These are phyloP conservation scores for Aphrophora alni DNA, from an alignment of 2,888 invertebrate genomes.

Conservation along the genomic window DNA sequence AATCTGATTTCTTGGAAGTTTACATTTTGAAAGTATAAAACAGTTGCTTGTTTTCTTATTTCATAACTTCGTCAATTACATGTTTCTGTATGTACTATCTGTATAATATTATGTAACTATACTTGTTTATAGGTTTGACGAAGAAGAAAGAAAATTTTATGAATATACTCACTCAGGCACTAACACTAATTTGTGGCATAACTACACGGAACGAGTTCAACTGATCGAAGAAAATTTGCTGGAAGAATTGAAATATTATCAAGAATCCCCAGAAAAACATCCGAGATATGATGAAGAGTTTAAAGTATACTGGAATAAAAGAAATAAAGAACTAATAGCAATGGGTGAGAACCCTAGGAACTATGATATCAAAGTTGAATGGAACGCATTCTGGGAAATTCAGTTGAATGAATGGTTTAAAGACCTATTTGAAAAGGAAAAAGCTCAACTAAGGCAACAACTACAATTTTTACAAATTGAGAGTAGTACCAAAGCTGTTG, in stretches of 20 bases:
- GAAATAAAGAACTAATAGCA: not conserved
- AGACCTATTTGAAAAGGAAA: not conserved
- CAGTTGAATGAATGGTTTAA: not conserved
- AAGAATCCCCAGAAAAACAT: not conserved
- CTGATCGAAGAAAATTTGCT: not conserved
- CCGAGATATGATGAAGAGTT: not conserved
- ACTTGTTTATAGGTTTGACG: not conserved
- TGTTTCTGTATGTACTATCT: too few species aligned
- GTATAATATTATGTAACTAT: not conserved
- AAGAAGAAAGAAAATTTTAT: constrained; percentile 2
- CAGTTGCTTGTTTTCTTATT: too few species aligned
- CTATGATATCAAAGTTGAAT: not conserved
- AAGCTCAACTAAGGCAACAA: not conserved
- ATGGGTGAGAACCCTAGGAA: not conserved
- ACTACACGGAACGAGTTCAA: not conserved
- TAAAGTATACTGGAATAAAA: not conserved
- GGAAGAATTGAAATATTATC: not conserved
- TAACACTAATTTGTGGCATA: not conserved
- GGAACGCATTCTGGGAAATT: not conserved
- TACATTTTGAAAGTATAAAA: too few species aligned
- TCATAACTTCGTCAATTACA: too few species aligned
- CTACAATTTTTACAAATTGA: not conserved
- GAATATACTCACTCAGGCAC: not conserved
- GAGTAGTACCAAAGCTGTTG: too few species aligned
- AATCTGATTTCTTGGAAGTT: too few species aligned